Conservation (phyloP, 2,113 vertebrate genomes). For the Desmodus rotundus region DNA sequence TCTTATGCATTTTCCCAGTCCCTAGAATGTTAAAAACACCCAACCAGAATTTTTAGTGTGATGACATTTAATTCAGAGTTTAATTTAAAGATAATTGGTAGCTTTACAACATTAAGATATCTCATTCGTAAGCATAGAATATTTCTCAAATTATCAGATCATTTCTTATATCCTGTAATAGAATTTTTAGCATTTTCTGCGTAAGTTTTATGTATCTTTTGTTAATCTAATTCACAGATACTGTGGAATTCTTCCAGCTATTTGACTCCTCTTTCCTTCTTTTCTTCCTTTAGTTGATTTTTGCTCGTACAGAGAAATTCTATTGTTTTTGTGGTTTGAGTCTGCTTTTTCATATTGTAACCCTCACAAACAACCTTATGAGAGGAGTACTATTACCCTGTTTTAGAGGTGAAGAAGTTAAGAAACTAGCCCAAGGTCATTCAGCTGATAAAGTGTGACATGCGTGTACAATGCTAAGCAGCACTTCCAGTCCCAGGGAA, state of each 20-base stretch:
- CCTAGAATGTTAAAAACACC: conserved; percentile 10
- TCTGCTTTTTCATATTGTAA: neutral
- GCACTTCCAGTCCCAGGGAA: neutral
- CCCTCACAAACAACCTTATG: neutral
- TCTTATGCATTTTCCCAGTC: neutral
- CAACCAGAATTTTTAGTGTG: neutral
- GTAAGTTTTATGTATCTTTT: neutral
- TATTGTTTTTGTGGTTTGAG: neutral
- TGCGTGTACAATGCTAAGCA: accelerated
- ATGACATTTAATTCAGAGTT: neutral
- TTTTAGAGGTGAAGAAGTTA: neutral
- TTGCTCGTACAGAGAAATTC: neutral
- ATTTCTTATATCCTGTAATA: neutral
- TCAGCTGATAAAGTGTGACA: neutral
- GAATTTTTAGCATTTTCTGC: neutral
- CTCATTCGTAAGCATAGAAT: neutral
- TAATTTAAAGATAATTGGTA: neutral
- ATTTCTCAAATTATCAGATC: neutral
- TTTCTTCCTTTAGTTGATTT: neutral
- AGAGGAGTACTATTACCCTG: neutral
- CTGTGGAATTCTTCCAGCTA: neutral
- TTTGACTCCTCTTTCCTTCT: neutral
- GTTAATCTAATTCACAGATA: neutral
- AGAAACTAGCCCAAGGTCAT: neutral
- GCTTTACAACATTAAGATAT: neutral